A percentile compares a stretch with the other conserved stretches of the same genome.
Conservation (phyloP, 2,888 invertebrate genomes). For the Lasius fuliginosus region DNA sequence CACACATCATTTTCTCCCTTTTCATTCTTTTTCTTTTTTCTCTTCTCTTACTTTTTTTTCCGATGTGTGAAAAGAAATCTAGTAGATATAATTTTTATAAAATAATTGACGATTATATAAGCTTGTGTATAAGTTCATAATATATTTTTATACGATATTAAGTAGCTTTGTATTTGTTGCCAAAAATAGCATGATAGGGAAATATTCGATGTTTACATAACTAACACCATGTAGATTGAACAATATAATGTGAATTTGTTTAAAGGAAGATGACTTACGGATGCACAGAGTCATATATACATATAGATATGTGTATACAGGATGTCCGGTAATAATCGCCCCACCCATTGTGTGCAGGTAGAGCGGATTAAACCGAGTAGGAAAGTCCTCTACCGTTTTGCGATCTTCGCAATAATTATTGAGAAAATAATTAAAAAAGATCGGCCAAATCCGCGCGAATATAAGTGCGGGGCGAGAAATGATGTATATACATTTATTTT, state of each 20-base stretch:
- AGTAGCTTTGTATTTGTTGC: conserved; percentile 6
- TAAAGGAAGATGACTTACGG: background rate
- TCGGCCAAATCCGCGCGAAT: too few species aligned
- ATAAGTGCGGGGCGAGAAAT: too few species aligned
- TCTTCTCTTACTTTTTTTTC: background rate
- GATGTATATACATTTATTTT: too few species aligned
- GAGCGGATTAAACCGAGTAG: too few species aligned
- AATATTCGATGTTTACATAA: background rate
- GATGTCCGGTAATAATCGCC: too few species aligned
- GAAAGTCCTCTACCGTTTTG: too few species aligned
- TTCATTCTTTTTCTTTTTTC: background rate
- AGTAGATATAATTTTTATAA: conserved; percentile 21
- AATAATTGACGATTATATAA: conserved; percentile 14
- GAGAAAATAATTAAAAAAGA: too few species aligned
- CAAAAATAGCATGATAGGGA: conserved; percentile 12
- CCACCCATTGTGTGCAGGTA: too few species aligned
- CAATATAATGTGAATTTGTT: conserved; percentile 2
- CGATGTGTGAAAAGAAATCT: background rate
- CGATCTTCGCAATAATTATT: too few species aligned
- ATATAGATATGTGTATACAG: background rate
- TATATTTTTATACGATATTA: conserved; percentile 5
- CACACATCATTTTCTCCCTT: background rate
- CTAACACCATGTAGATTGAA: background rate
- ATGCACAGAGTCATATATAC: background rate
- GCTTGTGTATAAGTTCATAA: background rate